Conservation (phyloP, 2,113 vertebrate species). For the Sciurus niger region DNA sequence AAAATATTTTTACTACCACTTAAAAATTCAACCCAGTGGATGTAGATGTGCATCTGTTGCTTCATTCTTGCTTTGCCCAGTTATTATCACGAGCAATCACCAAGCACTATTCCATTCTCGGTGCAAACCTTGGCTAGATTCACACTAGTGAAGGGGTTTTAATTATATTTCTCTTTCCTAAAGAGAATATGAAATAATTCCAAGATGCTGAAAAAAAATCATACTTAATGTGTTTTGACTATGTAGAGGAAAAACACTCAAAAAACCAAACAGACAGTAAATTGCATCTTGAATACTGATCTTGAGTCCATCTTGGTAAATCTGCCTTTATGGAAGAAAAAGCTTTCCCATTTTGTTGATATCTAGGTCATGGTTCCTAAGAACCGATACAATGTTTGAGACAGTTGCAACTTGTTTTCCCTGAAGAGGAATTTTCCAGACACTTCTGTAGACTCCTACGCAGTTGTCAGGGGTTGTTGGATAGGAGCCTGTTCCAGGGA, state of each 20-base stretch:
- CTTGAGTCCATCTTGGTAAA: neutral
- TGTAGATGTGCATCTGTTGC: neutral
- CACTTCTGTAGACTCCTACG: slow-evolving; percentile 36
- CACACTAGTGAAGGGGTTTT: slow-evolving; percentile 6
- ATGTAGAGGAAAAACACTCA: neutral
- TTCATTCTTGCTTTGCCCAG: neutral
- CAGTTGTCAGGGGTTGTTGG: neutral
- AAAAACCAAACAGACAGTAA: neutral
- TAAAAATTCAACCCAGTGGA: neutral
- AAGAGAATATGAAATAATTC: slow-evolving; percentile 21
- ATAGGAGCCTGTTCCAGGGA: neutral
- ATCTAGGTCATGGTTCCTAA: slow-evolving; percentile 71
- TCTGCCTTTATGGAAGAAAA: slow-evolving; percentile 64
- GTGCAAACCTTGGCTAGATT: neutral
- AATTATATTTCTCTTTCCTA: slow-evolving; percentile 14
- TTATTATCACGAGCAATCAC: neutral
- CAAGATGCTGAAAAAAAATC: slow-evolving; percentile 39
- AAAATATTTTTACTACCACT: slow-evolving; percentile 27
- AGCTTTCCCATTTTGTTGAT: slow-evolving; percentile 54
- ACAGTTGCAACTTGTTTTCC: slow-evolving; percentile 35
- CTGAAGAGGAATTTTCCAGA: neutral
- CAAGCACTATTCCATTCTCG: neutral
- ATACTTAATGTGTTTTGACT: slow-evolving; percentile 25
- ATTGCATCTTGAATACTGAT: neutral
- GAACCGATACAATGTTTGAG: slow-evolving; percentile 58